Base-by-base conservation (phyloP, 2,797 vertebrate genomes). In the Lophotriccus pileatus region DNA sequence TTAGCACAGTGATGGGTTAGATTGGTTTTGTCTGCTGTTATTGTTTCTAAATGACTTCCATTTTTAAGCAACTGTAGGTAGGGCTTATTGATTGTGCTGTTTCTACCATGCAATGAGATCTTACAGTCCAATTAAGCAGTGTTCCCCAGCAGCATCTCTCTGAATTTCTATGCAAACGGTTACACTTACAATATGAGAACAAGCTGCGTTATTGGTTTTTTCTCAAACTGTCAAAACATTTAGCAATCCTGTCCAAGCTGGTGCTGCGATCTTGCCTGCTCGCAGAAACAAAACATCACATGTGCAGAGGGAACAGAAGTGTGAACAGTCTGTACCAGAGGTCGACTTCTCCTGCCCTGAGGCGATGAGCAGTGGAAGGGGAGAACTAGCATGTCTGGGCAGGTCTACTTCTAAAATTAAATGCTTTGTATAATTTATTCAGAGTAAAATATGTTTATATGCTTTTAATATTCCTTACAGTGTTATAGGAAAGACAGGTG, bases 171-270 rank as follows among this genome's bases (percentile, higher is more conserved):
- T 84, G 88, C 73, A 52, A 87, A 39, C 18, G 0, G 0, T 86
- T 74, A 50, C 34, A 11, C n/a, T 80, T 59, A 24, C 30, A 69
- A 47, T 59, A 88, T 25, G 43, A 89, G 64, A 81, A 55, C 41
- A 89, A 74, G 68, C 72, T 90, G 81, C 2, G 0, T 89, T 82
- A 90, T 21, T 87, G 73, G 10, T 9, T 63, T 90, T 81, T 93
- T 86, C 74, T 93, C 64, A 74, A 60, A 75, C 67, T 87, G 77
- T 73, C 72, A 77, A 83, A 94, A 87, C 70, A 89, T 87, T 89
- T 76, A 80, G 37, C 67, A 56, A 10, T 73, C 34, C 39, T 86
- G 41, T 27, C 47, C 55, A 79, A 52, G 44, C 70, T 74, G 77
- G 49, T 70, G 70, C 77, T 83, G 67, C 44, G n/a, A 5, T 67